Base-by-base conservation (phyloP, 2,888 invertebrate species). In the Octodonta nipae region DNA sequence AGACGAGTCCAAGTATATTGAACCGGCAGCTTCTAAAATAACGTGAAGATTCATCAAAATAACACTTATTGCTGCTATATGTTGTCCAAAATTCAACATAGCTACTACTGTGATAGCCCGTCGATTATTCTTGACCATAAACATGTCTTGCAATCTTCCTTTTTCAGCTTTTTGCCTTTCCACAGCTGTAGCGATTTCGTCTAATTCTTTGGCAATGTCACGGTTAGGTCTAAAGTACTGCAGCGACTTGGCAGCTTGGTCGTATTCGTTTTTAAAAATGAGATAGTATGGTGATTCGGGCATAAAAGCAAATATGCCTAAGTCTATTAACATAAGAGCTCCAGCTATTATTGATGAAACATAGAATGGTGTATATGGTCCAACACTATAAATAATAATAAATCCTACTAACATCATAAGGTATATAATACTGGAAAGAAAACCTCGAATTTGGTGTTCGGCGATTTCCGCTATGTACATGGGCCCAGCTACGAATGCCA, bases 391-490 rank as follows among this genome's bases (percentile, higher is more conserved):
- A 1, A 56, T 49, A 1, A 54, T 43, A 4, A 59, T 27, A 16
- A 57, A 54, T 3, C 60, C 60, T 5, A 55, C 36, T 2, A 60
- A 43, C 54, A 56, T 54, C 50, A 56, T 55, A 10, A 60, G 43
- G 35, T 54, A 59, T 16, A 58, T 55, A 11, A 53, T 42, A 3
- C 56, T 51, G 0, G 57, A 55, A 5, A 60, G 31, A 33, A 58
- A 53, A 5, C 60, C 60, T 33, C 60, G 38, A 8, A 60, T 55
- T 30, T 51, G 49, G 16, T 53, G 55, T 36, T 58, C 57, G 3
- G 60, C 56, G 29, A 59, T 56, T 44, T 60, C 60, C 4, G 57
- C 58, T 6, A 60, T 53, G 38, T 58, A 60, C 60, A 60, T 60
- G 2, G 59, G 60, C 1, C 55, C 56, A 5, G 56, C 50, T 2